These are phyloP conservation scores for Myotis planiceps DNA, from an alignment of 2,797 vertebrate species.

Conservation along the genomic window DNA sequence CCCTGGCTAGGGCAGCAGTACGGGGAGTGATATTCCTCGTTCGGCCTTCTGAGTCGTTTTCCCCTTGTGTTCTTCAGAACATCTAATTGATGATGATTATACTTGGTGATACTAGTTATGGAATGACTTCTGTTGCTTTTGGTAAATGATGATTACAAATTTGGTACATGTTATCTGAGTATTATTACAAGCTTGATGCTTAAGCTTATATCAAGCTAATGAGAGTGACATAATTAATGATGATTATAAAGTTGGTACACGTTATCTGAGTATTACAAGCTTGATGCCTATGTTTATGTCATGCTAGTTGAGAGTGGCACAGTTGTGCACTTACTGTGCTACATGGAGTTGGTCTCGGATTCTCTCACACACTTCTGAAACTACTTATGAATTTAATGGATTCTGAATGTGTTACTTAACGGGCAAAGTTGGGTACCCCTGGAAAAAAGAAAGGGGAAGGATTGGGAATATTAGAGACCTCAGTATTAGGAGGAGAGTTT, in stretches of 20 bases:
- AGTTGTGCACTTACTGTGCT: neutral
- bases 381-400: neutral
- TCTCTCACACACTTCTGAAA: neutral
- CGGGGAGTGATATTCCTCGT: neutral
- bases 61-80: neutral
- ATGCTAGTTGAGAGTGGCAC: neutral
- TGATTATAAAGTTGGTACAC: neutral
- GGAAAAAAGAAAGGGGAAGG: neutral
- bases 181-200: neutral
- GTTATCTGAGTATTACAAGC: neutral
- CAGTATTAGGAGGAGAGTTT: neutral
- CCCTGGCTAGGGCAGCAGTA: neutral
- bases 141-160: neutral
- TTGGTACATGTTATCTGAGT: neutral
- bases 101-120: neutral
- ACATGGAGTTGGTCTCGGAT: neutral
- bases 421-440: neutral
- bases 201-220: neutral
- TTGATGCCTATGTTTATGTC: neutral
- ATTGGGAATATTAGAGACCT: neutral
- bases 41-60: neutral
- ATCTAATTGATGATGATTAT: neutral
- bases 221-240: neutral
- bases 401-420: conserved; percentile 7
- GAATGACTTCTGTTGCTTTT: neutral